Conservation (phyloP, 2,113 vertebrate genomes). For the Hucho hucho region DNA sequence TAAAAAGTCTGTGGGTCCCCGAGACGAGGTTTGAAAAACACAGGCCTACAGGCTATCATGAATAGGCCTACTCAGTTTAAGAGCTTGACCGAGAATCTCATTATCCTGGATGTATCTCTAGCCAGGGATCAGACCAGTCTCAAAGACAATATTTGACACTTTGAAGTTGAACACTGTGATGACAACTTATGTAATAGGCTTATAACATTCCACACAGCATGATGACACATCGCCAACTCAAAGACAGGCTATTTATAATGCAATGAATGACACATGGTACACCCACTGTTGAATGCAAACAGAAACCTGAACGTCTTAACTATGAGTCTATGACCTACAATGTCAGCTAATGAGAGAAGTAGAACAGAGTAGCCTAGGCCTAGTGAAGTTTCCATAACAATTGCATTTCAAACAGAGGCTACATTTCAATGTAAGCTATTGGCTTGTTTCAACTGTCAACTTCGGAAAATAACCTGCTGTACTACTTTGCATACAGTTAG, state of each 20-base stretch:
- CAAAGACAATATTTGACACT: not conserved
- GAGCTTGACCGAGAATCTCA: not conserved
- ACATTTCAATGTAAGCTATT: not conserved
- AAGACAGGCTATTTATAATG: not conserved
- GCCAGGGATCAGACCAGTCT: not conserved
- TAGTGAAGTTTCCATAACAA: too few relatives aligned
- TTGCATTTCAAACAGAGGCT: not conserved
- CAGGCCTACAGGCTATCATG: too few relatives aligned
- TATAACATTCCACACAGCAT: not conserved
- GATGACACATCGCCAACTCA: not conserved
- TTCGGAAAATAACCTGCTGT: not conserved
- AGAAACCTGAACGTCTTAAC: not conserved
- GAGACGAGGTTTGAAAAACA: not conserved
- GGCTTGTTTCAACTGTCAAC: not conserved
- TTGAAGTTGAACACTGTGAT: not conserved
- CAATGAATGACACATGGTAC: not conserved
- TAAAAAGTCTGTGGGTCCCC: too few relatives aligned
- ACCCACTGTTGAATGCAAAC: not conserved
- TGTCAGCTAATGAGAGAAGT: too few relatives aligned
- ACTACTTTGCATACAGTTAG: slow-evolving; percentile 43
- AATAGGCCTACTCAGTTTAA: not conserved
- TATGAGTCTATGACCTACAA: too few relatives aligned
- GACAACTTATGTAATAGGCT: not conserved
- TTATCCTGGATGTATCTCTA: not conserved
- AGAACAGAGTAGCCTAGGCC: too few relatives aligned